phyloP scores from a whole-genome alignment of 1,140 invertebrate species.

The Anastrepha obliqua region DNA sequence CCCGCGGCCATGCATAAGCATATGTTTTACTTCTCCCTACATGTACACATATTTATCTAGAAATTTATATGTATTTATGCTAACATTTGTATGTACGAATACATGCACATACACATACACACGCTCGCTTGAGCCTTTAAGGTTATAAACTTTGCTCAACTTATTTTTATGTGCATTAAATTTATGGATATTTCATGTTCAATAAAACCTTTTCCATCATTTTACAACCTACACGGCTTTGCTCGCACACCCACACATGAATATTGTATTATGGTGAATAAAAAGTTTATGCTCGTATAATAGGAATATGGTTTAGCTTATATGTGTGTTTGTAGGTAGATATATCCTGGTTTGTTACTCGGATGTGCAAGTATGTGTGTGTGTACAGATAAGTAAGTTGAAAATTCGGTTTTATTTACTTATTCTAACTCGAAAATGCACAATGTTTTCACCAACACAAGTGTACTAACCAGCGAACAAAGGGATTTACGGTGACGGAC shows the following conservation, averaged over 20 bases:
- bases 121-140: neutral
- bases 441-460: neutral
- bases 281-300: neutral
- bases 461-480: neutral
- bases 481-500: neutral
- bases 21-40: neutral
- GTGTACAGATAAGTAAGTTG: neutral
- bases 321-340: neutral
- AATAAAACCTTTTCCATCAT: slow-evolving; percentile 14
- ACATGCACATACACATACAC: too few relatives aligned
- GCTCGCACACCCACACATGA: neutral
- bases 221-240: neutral
- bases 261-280: neutral
- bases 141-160: slow-evolving; percentile 30
- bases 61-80: neutral
- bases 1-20: neutral
- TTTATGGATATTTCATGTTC: slow-evolving; percentile 35
- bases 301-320: neutral
- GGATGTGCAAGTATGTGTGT: neutral
- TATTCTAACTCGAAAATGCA: neutral
- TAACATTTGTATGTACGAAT: neutral
- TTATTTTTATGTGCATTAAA: slow-evolving; percentile 10
- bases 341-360: neutral
- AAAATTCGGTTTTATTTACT: neutral
- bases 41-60: neutral